phyloP scores from a whole-genome alignment of 1,140 invertebrate species.

The Pseudachorutes palmiensis region DNA sequence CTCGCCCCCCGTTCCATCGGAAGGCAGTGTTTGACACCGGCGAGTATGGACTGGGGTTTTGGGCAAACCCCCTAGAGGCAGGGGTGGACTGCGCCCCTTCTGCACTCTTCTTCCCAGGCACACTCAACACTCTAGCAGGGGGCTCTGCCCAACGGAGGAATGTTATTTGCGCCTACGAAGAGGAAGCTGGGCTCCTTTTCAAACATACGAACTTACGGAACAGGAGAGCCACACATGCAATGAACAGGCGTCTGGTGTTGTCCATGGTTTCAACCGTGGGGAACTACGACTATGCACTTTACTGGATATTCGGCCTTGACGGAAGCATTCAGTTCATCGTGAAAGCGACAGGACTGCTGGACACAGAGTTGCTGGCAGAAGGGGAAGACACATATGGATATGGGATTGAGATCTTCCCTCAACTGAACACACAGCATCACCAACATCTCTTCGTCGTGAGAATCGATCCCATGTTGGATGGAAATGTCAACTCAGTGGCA shows the following conservation, averaged over 20 bases:
- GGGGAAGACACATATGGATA: neutral
- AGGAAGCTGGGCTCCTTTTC: slow-evolving; percentile 20
- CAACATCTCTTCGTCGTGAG: slow-evolving; percentile 21
- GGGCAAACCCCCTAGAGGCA: neutral
- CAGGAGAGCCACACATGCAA: neutral
- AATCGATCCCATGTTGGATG: slow-evolving; percentile 22
- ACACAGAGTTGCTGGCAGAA: slow-evolving; percentile 14
- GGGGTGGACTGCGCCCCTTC: neutral
- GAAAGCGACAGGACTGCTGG: slow-evolving; percentile 21
- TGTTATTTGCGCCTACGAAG: slow-evolving; percentile 18
- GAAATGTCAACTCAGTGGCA: slow-evolving; percentile 14
- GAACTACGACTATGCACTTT: slow-evolving; percentile 21
- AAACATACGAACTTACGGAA: slow-evolving; percentile 19
- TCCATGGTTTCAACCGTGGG: slow-evolving; percentile 16
- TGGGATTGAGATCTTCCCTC: slow-evolving; percentile 15
- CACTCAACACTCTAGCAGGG: slow-evolving; percentile 15
- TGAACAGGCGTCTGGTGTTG: slow-evolving; percentile 1
- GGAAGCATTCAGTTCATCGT: slow-evolving; percentile 9
- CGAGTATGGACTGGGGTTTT: slow-evolving; percentile 14
- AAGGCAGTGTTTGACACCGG: slow-evolving; percentile 19
- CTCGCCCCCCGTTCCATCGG: neutral
- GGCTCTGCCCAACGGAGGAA: neutral
- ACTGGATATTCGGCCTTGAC: slow-evolving; percentile 13
- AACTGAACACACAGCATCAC: slow-evolving; percentile 17
- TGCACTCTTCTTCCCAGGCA: neutral